A percentile compares a stretch with the other conserved stretches of the same genome.
These are phyloP conservation scores for Microctonus aethiopoides DNA, from an alignment of 2,888 invertebrate species.

Conservation along the genomic window DNA sequence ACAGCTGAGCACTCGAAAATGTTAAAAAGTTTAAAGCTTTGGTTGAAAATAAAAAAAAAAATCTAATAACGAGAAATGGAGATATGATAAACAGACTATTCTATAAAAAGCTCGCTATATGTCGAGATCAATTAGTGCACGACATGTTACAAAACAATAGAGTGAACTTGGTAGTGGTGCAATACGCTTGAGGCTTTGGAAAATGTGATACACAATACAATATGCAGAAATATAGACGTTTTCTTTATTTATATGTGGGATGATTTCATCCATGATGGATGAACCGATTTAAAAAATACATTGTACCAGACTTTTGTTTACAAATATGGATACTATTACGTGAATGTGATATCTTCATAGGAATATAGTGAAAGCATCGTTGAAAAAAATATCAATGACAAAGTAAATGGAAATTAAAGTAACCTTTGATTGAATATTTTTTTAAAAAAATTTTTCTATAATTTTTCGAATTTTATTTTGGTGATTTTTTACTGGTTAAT, in stretches of 20 bases:
- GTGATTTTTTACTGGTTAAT: too few species aligned
- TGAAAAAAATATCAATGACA: too few species aligned
- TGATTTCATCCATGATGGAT: background rate
- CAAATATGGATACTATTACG: too few species aligned
- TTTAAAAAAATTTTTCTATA: too few species aligned
- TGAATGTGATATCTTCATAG: too few species aligned
- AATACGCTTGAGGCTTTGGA: slow-evolving; percentile 41
- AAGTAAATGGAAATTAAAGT: too few species aligned
- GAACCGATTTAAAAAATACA: background rate
- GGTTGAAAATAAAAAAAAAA: background rate
- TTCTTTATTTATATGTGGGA: background rate
- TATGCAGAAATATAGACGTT: background rate
- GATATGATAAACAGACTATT: slow-evolving; percentile 1
- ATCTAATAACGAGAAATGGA: background rate
- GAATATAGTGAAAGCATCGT: too few species aligned
- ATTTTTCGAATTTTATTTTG: too few species aligned
- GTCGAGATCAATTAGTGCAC: slow-evolving; percentile 60
- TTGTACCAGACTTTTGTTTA: background rate
- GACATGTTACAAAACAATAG: slow-evolving; percentile 60
- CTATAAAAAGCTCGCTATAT: slow-evolving; percentile 24
- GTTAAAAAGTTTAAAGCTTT: background rate
- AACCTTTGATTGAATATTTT: too few species aligned
- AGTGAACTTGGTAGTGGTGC: slow-evolving; percentile 49
- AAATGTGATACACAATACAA: slow-evolving; percentile 35
- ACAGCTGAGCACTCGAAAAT: background rate